These are phyloP conservation scores for Aphidius gifuensis DNA, from an alignment of 1,140 invertebrate genomes.

Conservation along the genomic window DNA sequence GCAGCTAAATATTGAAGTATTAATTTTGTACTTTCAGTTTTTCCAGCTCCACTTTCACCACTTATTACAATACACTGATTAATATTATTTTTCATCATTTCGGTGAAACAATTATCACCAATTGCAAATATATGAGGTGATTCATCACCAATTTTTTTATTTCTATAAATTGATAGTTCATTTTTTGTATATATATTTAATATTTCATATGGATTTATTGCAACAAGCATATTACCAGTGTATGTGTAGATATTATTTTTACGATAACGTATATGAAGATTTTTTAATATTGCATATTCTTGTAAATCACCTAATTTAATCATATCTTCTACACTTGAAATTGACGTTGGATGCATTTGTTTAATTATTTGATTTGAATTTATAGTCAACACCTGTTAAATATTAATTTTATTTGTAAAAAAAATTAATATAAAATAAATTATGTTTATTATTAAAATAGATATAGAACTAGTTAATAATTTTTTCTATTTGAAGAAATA, in stretches of 20 bases:
- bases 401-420: constrained; percentile 68
- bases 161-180: constrained; percentile 94
- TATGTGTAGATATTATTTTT: constrained; percentile 98
- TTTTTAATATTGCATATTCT: constrained; percentile 95
- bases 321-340: constrained; percentile 99
- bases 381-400: constrained; percentile 59
- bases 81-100: constrained; percentile 90
- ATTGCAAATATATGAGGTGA: constrained; percentile 98
- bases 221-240: constrained; percentile 96
- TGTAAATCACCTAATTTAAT: constrained; percentile 97
- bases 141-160: constrained; percentile 94
- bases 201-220: constrained; percentile 98
- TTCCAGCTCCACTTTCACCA: constrained; percentile 96
- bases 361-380: constrained; percentile 91
- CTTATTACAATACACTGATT: constrained; percentile 98
- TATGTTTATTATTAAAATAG: background rate
- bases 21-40: constrained; percentile 98
- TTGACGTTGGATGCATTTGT: constrained; percentile 96
- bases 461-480: background rate
- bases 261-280: constrained; percentile 95
- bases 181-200: constrained; percentile 96
- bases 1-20: constrained; percentile 97
- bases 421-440: constrained; percentile 7
- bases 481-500: too few species aligned
- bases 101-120: constrained; percentile 93